Conservation (phyloP, 92 coral and sea anemone species). For the Paragorgia papillata region DNA sequence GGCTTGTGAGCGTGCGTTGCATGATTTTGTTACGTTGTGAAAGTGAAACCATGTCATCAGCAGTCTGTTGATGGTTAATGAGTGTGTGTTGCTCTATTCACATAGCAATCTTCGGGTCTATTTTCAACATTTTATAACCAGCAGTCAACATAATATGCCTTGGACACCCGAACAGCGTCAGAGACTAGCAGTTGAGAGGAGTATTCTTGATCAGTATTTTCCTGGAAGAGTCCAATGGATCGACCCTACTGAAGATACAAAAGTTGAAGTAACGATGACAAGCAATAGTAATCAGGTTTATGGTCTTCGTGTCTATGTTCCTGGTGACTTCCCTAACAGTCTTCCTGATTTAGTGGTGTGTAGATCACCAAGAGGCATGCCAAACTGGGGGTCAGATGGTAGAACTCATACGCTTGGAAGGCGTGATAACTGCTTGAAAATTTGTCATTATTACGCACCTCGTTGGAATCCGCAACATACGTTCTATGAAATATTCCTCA, state of each 20-base stretch:
- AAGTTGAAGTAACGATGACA: constrained; percentile 66
- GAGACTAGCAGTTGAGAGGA: constrained; percentile 69
- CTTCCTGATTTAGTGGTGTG: constrained; percentile 70
- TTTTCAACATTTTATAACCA: neutral
- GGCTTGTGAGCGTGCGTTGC: too few relatives aligned
- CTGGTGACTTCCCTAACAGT: constrained; percentile 75
- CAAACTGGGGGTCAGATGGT: constrained; percentile 20
- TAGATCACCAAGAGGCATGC: constrained; percentile 44
- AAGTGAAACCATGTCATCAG: too few relatives aligned
- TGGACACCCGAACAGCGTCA: constrained; percentile 65
- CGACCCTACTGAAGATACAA: constrained; percentile 64
- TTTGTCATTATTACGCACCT: constrained; percentile 45
- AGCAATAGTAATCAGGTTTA: constrained; percentile 67
- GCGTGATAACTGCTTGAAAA: constrained; percentile 46
- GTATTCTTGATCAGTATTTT: constrained; percentile 62
- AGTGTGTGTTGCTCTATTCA: too few relatives aligned
- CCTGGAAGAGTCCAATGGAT: constrained; percentile 68
- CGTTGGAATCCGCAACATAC: constrained; percentile 47
- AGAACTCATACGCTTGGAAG: constrained; percentile 45
- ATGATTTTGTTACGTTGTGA: too few relatives aligned
- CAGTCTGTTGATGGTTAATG: too few relatives aligned
- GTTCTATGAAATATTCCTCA: constrained; percentile 49
- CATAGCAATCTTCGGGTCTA: too few relatives aligned
- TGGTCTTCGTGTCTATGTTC: constrained; percentile 65
- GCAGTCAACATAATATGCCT: constrained; percentile 51